These are phyloP conservation scores for Eristalis intricaria DNA, from an alignment of 2,888 invertebrate genomes.

Conservation along the genomic window DNA sequence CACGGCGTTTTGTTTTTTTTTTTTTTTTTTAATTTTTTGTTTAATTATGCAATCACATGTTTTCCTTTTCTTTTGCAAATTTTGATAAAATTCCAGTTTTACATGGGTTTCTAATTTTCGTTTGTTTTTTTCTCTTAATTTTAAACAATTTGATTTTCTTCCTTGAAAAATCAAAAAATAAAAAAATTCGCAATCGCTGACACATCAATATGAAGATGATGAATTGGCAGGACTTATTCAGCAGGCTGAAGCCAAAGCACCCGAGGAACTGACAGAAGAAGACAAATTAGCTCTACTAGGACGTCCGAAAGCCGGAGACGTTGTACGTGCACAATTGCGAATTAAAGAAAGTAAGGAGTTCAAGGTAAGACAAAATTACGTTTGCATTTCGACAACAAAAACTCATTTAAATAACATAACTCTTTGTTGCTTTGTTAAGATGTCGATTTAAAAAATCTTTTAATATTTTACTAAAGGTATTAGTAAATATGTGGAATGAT, in stretches of 20 bases:
- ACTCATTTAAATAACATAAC: neutral
- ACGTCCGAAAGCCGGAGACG: conserved; percentile 94
- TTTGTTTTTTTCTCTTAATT: conserved; percentile 27
- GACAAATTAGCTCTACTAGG: conserved; percentile 95
- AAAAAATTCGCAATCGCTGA: conserved; percentile 1
- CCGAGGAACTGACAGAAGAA: conserved; percentile 88
- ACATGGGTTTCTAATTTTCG: neutral
- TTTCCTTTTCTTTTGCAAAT: conserved; percentile 40
- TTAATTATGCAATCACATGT: conserved; percentile 48
- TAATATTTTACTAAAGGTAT: conserved; percentile 43
- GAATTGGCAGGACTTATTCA: conserved; percentile 85
- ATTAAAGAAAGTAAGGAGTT: conserved; percentile 99
- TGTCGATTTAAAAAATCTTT: conserved; percentile 18
- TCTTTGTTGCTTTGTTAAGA: conserved; percentile 20
- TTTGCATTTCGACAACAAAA: neutral
- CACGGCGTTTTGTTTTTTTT: conserved; percentile 47
- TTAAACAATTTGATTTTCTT: conserved; percentile 48
- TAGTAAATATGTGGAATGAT: conserved; percentile 49
- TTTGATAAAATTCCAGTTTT: neutral
- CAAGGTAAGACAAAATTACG: conserved; percentile 86
- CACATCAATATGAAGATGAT: conserved; percentile 78
- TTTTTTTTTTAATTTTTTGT: conserved; percentile 32
- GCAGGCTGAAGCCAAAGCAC: conserved; percentile 85
- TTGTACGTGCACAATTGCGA: conserved; percentile 91
- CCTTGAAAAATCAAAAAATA: conserved; percentile 22